Conservation (phyloP, 1,140 invertebrate species). For the Andricus grossulariae region DNA sequence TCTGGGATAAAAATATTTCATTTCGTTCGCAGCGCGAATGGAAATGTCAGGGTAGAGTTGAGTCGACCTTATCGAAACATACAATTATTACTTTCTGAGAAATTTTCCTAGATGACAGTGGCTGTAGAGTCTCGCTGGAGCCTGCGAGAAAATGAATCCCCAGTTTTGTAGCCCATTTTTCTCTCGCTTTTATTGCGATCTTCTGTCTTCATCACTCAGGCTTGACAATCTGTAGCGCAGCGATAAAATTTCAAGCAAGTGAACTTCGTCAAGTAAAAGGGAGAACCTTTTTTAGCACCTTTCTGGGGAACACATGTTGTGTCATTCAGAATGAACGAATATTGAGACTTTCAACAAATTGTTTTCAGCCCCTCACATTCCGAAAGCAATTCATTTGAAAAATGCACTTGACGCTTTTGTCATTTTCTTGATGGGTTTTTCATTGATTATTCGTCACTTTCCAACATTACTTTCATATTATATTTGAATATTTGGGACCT, state of each 20-base stretch:
- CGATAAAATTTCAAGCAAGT: constrained; percentile 24
- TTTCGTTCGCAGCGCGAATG: background rate
- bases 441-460: constrained; percentile 20
- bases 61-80: background rate
- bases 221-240: constrained; percentile 25
- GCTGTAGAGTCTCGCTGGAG: background rate
- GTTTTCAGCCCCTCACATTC: constrained; percentile 13
- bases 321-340: constrained; percentile 29
- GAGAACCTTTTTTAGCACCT: constrained; percentile 19
- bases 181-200: constrained; percentile 11
- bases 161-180: constrained; percentile 5
- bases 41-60: background rate
- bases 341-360: constrained; percentile 30
- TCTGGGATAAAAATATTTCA: background rate
- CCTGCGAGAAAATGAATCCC: background rate
- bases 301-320: background rate
- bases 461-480: too few species aligned
- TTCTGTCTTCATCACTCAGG: constrained; percentile 26
- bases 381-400: constrained; percentile 10
- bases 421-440: constrained; percentile 28
- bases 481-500: too few species aligned
- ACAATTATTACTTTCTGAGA: constrained; percentile 4
- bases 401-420: constrained; percentile 35
- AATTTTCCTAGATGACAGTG: background rate
- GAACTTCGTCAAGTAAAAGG: constrained; percentile 21